Evolutionary conservation across 1,140 invertebrate species (phyloP), one percentile per base, ranked within the genome.

Genomic region (Phymastichus coffea): DNA sequence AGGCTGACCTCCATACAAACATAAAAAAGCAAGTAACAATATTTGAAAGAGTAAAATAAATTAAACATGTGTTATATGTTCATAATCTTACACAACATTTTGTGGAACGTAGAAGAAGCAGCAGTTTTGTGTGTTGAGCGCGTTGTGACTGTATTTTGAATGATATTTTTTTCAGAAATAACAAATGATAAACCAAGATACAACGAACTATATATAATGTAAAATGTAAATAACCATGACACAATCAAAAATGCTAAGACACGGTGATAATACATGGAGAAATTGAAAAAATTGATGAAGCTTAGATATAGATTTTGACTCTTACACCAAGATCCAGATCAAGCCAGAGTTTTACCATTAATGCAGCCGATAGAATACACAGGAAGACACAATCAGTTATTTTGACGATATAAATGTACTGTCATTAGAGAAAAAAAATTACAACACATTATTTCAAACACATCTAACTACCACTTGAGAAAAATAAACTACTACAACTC

Each of bases 251-350:
- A n/a, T n/a, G n/a, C n/a, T n/a, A n/a, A n/a, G n/a, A n/a, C n/a
- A n/a, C n/a, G n/a, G n/a, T n/a, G n/a, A n/a, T n/a, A n/a, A n/a
- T n/a, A n/a, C n/a, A n/a, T n/a, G n/a, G n/a, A n/a, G n/a, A n/a
- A n/a, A n/a, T n/a, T n/a, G n/a, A n/a, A n/a, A 71, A 75, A 68
- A 71, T 70, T 67, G 63, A 63, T 64, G 69, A 78, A 77, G 73
- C 73, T 78, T 78, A 78, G 69, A 72, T 73, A 76, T 77, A 76
- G 77, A 70, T 70, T 77, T 62, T 76, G 71, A 80, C 76, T 78
- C 78, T 80, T 80, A 80, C 78, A 80, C 77, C 76, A 79, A 75
- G 72, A 70, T 80, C 78, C 77, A 80, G 76, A 78, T 80, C 73
- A 80, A 80, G 78, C 76, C 78, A 80, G 76, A 78, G 76, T 76